These are phyloP conservation scores for Acanthurus leucopareius DNA, from an alignment of 2,797 vertebrate genomes.

Conservation along the genomic window DNA sequence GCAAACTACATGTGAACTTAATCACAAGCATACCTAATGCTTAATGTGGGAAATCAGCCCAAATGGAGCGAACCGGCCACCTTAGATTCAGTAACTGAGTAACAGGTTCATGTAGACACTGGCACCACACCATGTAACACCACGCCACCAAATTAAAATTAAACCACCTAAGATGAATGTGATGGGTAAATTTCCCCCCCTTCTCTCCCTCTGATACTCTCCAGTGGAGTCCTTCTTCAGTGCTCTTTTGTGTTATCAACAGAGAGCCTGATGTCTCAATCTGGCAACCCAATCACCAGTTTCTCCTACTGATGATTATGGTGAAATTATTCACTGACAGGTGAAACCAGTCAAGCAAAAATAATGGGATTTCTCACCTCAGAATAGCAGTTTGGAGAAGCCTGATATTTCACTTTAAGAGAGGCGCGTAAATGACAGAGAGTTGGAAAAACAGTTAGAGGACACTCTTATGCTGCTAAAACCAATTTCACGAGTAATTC, in stretches of 20 bases:
- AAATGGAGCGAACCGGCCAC: constrained; percentile 26
- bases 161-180: constrained; percentile 50
- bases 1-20: constrained; percentile 11
- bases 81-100: constrained; percentile 55
- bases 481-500: neutral
- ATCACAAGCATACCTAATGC: constrained; percentile 52
- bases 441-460: constrained; percentile 17
- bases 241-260: constrained; percentile 64
- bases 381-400: constrained; percentile 50
- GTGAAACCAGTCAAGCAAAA: constrained; percentile 76
- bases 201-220: constrained; percentile 33
- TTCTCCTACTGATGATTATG: constrained; percentile 71
- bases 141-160: constrained; percentile 51
- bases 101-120: constrained; percentile 62
- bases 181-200: constrained; percentile 16
- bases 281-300: constrained; percentile 72
- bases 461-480: constrained; percentile 8
- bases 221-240: constrained; percentile 29
- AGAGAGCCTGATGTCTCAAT: constrained; percentile 73
- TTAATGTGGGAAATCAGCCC: constrained; percentile 58
- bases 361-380: constrained; percentile 76
- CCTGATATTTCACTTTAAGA: constrained; percentile 32
- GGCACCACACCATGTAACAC: constrained; percentile 36
- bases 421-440: constrained; percentile 20
- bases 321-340: constrained; percentile 74